Percentiles rank a stretch among this genome's conserved stretches.
phyloP scores from a whole-genome alignment of 1,140 invertebrate genomes.

The Zaprionus gabonicus region DNA sequence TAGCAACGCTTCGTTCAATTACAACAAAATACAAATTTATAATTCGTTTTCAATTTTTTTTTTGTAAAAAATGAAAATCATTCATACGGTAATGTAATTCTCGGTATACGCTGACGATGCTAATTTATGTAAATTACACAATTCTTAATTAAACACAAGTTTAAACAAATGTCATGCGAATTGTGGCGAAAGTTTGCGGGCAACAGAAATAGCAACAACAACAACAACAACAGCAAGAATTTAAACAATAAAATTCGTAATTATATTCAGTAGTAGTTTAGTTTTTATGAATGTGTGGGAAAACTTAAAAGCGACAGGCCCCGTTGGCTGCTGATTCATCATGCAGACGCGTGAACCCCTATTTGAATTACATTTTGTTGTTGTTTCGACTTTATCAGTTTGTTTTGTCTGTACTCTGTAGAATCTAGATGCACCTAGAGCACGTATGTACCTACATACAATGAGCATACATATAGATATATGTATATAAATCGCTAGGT shows the following conservation, averaged over 20 bases:
- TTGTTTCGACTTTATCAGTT: slow-evolving; percentile 34
- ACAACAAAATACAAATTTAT: slow-evolving; percentile 5
- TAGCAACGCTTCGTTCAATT: slow-evolving; percentile 28
- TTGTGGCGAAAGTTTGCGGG: slow-evolving; percentile 46
- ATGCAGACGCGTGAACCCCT: slow-evolving; percentile 54
- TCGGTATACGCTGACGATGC: slow-evolving; percentile 27
- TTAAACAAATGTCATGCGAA: slow-evolving; percentile 59
- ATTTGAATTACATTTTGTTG: slow-evolving; percentile 20
- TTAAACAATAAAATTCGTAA: slow-evolving; percentile 49
- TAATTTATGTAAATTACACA: slow-evolving; percentile 69
- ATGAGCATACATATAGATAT: background rate
- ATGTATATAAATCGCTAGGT: slow-evolving; percentile 15
- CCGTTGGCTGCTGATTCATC: slow-evolving; percentile 53
- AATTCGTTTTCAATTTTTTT: background rate
- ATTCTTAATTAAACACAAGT: slow-evolving; percentile 65
- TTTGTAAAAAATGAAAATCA: slow-evolving; percentile 26
- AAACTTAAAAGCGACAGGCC: slow-evolving; percentile 14
- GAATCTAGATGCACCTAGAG: slow-evolving; percentile 36
- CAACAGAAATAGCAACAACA: slow-evolving; percentile 18
- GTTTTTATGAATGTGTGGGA: slow-evolving; percentile 42
- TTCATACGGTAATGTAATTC: slow-evolving; percentile 30
- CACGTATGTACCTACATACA: slow-evolving; percentile 1
- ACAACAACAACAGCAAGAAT: slow-evolving; percentile 19
- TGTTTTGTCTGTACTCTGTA: slow-evolving; percentile 5
- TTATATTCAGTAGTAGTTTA: slow-evolving; percentile 42